Percentiles rank a stretch among this genome's conserved stretches.
Evolutionary conservation across 2,888 invertebrate species (phyloP).

Genomic region (Dorcus parallelipipedus): DNA sequence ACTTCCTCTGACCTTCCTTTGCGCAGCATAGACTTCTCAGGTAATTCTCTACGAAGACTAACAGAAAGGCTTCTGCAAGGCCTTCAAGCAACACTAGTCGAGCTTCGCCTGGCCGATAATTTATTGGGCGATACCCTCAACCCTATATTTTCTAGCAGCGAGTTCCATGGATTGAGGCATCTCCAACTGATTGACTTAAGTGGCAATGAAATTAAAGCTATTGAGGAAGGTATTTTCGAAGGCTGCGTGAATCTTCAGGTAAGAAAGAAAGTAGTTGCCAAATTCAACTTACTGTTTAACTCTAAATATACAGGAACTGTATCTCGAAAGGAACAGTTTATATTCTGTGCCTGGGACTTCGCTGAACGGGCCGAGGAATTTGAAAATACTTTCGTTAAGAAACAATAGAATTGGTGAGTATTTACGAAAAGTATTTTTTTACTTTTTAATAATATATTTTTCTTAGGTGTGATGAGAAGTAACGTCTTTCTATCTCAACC

Average conservation of each 20-base stretch:
- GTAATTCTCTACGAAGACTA: constrained; percentile 74
- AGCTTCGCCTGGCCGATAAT: constrained; percentile 73
- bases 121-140: constrained; percentile 86
- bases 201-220: constrained; percentile 74
- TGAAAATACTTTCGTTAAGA: constrained; percentile 70
- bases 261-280: constrained; percentile 20
- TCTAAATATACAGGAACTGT: constrained; percentile 61
- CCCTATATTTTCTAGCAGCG: constrained; percentile 85
- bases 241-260: constrained; percentile 76
- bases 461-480: constrained; percentile 64
- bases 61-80: constrained; percentile 72
- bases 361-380: constrained; percentile 73
- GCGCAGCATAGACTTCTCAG: constrained; percentile 75
- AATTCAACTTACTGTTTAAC: neutral
- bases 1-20: constrained; percentile 70
- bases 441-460: too few species aligned
- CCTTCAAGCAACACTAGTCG: constrained; percentile 63
- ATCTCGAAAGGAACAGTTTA: constrained; percentile 78
- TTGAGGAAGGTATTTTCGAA: constrained; percentile 84
- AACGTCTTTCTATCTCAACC: constrained; percentile 69
- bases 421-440: too few species aligned
- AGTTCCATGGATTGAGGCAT: constrained; percentile 73
- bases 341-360: constrained; percentile 72
- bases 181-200: constrained; percentile 74
- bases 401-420: constrained; percentile 77